Evolutionary conservation across 2,797 vertebrate species (phyloP), one percentile per base, ranked within the genome.

Genomic region (Poecilia gillii): DNA sequence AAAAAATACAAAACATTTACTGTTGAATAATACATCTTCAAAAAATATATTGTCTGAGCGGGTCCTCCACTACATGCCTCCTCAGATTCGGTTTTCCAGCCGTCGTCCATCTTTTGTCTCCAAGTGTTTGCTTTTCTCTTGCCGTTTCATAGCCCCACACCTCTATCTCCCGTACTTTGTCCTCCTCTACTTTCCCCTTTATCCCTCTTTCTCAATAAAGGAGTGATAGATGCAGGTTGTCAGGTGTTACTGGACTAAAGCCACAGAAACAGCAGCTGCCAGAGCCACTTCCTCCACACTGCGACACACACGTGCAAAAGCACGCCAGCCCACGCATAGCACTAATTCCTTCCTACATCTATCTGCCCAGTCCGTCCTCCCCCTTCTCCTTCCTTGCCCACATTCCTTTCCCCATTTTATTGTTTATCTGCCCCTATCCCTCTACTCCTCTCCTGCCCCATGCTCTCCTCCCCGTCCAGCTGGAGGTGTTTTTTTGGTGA

Each of bases 221-320:
- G 93, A 95, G 96, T 96, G 96, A 96, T 96, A 95, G 94, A 97
- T 96, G 95, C 95, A 96, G 95, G 94, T 96, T 95, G 92, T 95
- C 94, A 95, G 93, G 89, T 95, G 95, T 95, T 90, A 92, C 94
- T 97, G 96, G 96, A 96, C 92, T 83, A 85, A 90, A 86, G 95
- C 96, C 96, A 96, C 94, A 81, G 89, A 92, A 94, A 95, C 90
- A 95, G 94, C 93, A 95, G 94, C 92, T 96, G 96, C 93, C 95
- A 96, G 94, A 92, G 94, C 84, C 89, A 93, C 92, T 90, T 94
- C 92, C 92, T 88, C 94, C 90, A 86, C 90, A 91, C 92, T 90
- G 91, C 4, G 89, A 93, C 91, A 90, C 91, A 87, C 87, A 89
- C 87, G 86, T 57, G 36, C 86, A 85, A 82, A 81, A 78, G 85